phyloP scores from a whole-genome alignment of 1,140 invertebrate genomes.

The Oryzaephilus surinamensis region DNA sequence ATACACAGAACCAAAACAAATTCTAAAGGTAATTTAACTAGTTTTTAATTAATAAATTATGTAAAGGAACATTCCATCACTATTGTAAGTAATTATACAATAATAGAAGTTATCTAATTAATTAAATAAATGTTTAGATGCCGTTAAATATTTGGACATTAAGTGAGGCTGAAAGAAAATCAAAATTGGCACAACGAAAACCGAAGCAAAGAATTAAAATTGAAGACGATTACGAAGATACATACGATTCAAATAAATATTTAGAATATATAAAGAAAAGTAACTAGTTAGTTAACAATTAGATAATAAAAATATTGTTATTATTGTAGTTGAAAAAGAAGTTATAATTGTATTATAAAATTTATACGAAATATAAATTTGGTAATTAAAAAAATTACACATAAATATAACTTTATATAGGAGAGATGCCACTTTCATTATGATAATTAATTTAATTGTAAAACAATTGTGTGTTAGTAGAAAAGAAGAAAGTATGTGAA shows the following conservation, averaged over 20 bases:
- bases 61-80: too few species aligned
- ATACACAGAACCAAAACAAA: constrained; percentile 72
- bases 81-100: background rate
- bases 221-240: constrained; percentile 64
- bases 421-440: constrained; percentile 21
- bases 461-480: constrained; percentile 15
- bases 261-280: constrained; percentile 59
- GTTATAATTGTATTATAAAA: background rate
- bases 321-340: background rate
- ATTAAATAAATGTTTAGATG: constrained; percentile 45
- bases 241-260: constrained; percentile 68
- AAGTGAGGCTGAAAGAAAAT: constrained; percentile 55
- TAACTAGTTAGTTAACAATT: constrained; percentile 17
- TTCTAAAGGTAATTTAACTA: constrained; percentile 57
- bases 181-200: constrained; percentile 55
- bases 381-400: constrained; percentile 12
- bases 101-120: constrained; percentile 1
- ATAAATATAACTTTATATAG: too few species aligned
- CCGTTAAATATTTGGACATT: constrained; percentile 63
- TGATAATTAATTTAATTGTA: constrained; percentile 16
- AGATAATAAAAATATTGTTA: background rate
- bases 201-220: constrained; percentile 63
- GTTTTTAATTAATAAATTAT: background rate
- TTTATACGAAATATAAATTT: constrained; percentile 1
- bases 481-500: constrained; percentile 18